These are phyloP conservation scores for Drosophila greeni DNA, from an alignment of 2,888 invertebrate genomes.

Conservation along the genomic window DNA sequence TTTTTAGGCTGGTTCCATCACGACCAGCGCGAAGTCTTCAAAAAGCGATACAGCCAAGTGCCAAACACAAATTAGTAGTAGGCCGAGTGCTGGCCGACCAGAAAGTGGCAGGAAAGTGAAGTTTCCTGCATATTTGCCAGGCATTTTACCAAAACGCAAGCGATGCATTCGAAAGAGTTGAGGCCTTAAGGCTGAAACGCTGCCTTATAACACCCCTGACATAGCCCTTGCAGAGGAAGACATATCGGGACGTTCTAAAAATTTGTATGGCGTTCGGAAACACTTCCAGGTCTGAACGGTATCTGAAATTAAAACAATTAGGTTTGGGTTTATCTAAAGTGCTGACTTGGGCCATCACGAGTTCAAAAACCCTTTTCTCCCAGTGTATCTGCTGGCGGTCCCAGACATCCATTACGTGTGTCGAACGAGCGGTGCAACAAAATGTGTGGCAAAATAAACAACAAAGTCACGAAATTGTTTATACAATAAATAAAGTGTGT, in stretches of 20 bases:
- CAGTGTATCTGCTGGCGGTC: constrained; percentile 23
- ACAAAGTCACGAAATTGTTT: constrained; percentile 72
- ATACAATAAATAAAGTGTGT: constrained; percentile 67
- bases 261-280: neutral
- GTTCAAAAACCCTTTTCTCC: neutral
- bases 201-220: neutral
- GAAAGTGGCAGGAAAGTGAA: constrained; percentile 35
- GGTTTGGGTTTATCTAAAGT: neutral
- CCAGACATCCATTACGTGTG: constrained; percentile 62
- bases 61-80: constrained; percentile 61
- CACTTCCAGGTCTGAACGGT: no score
- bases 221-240: neutral
- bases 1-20: constrained; percentile 55
- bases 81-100: constrained; percentile 26
- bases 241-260: neutral
- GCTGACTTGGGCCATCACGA: neutral
- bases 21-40: constrained; percentile 28
- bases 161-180: constrained; percentile 43
- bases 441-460: constrained; percentile 64
- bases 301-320: neutral
- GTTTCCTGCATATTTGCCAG: constrained; percentile 57
- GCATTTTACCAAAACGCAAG: constrained; percentile 48
- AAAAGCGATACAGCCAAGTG: constrained; percentile 47
- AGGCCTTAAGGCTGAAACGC: neutral
- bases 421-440: constrained; percentile 56